Evolutionary conservation across 2,888 invertebrate genomes (phyloP).

Genomic region (Acanthosepion pharaonis): DNA sequence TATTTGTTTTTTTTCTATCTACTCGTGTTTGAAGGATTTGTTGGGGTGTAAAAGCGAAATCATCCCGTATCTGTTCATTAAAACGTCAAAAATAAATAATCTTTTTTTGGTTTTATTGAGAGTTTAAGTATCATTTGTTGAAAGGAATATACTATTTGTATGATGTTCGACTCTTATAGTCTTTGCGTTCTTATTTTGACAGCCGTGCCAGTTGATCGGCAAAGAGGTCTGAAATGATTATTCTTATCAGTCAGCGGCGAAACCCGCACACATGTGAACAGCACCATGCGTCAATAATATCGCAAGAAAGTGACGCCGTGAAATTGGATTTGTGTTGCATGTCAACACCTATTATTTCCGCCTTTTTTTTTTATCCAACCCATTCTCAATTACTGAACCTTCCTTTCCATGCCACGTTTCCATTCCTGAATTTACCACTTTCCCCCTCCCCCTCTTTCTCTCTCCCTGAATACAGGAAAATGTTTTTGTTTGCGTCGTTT

Average conservation of each 20-base stretch:
- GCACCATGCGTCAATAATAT: neutral
- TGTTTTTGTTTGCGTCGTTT: too few species aligned
- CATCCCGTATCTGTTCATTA: too few species aligned
- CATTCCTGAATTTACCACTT: too few species aligned
- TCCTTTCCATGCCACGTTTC: fast-evolving
- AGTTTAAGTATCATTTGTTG: too few species aligned
- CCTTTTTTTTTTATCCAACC: neutral
- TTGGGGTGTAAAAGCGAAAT: too few species aligned
- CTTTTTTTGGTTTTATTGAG: too few species aligned
- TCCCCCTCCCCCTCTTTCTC: too few species aligned
- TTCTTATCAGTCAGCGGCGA: neutral
- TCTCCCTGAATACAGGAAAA: too few species aligned
- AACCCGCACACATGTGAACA: neutral
- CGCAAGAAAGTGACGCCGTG: neutral
- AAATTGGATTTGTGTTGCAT: constrained; percentile 33
- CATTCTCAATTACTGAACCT: neutral
- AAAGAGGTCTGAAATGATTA: neutral
- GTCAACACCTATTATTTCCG: constrained; percentile 33
- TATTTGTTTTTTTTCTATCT: too few species aligned
- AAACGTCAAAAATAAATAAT: too few species aligned
- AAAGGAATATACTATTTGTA: neutral
- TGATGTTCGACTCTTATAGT: neutral
- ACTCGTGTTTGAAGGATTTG: too few species aligned
- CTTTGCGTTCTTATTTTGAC: neutral
- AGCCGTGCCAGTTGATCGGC: neutral